Conservation (phyloP, 2,113 vertebrate species). For the Salvelinus namaycush region DNA sequence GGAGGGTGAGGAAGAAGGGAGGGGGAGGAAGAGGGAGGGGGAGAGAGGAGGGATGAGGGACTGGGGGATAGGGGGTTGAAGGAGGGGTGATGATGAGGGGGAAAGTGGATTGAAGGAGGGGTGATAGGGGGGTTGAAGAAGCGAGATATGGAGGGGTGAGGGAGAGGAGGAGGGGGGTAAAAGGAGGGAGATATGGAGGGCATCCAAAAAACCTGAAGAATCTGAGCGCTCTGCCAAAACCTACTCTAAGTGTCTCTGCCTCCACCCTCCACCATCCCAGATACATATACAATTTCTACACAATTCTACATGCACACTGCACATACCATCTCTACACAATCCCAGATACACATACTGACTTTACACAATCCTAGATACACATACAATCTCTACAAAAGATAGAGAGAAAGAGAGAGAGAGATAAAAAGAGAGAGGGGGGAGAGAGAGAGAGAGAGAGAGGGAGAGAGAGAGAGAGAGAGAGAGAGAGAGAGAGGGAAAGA, state of each 20-base stretch:
- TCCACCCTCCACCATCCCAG: not conserved
- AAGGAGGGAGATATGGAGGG: not conserved
- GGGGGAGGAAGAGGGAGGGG: constrained; percentile 9
- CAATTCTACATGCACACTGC: not conserved
- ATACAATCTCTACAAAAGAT: too few species aligned
- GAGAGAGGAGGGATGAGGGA: not conserved
- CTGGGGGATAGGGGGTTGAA: constrained; percentile 1
- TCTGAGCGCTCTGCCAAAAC: constrained; percentile 25
- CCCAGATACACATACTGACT: constrained; percentile 3
- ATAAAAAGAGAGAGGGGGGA: not conserved
- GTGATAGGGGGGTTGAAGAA: not conserved
- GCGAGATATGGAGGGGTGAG: not conserved
- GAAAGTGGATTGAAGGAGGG: too few species aligned
- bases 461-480: not conserved
- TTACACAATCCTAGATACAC: not conserved
- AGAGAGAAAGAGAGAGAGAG: not conserved
- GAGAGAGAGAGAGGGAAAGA: not conserved
- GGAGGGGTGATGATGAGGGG: constrained; percentile 15
- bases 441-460: not conserved
- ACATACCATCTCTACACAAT: not conserved
- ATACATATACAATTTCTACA: constrained; percentile 15
- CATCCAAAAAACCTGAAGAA: constrained; percentile 41
- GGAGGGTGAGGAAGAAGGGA: not conserved
- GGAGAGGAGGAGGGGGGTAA: not conserved
- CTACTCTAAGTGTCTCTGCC: not conserved